These are phyloP conservation scores for Coleophora deauratella DNA, from an alignment of 2,888 invertebrate genomes.

Conservation along the genomic window DNA sequence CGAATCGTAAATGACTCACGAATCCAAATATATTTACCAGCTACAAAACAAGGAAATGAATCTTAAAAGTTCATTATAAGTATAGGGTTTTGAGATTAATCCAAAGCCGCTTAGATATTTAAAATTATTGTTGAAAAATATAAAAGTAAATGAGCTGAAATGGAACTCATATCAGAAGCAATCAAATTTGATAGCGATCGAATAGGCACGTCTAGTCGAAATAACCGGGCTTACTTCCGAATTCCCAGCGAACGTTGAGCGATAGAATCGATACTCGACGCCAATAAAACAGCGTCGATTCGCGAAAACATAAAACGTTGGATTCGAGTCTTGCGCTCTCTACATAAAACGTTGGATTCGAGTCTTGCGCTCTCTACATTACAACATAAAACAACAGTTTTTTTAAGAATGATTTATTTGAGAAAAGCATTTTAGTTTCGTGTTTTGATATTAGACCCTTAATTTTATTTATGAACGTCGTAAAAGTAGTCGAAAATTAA, in stretches of 20 bases:
- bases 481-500: constrained; percentile 23
- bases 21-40: constrained; percentile 1
- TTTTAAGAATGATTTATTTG: constrained; percentile 51
- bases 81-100: background rate
- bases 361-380: constrained; percentile 59
- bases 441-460: constrained; percentile 40
- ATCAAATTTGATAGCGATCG: constrained; percentile 62
- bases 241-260: constrained; percentile 38
- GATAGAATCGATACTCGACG: constrained; percentile 65
- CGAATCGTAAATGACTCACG: no score
- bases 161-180: constrained; percentile 43
- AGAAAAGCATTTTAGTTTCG: constrained; percentile 31
- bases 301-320: constrained; percentile 70
- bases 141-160: constrained; percentile 44
- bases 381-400: constrained; percentile 68
- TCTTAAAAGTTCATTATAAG: background rate
- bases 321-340: constrained; percentile 62
- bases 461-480: constrained; percentile 39
- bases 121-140: constrained; percentile 1
- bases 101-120: no score
- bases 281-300: constrained; percentile 70
- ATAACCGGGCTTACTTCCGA: constrained; percentile 60
- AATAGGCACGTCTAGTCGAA: constrained; percentile 56
- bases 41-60: background rate
- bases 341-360: constrained; percentile 70